A percentile compares a stretch with the other conserved stretches of the same genome.
These are phyloP conservation scores for Bergia puertoricense DNA, from an alignment of 92 coral and sea anemone genomes.

Conservation along the genomic window DNA sequence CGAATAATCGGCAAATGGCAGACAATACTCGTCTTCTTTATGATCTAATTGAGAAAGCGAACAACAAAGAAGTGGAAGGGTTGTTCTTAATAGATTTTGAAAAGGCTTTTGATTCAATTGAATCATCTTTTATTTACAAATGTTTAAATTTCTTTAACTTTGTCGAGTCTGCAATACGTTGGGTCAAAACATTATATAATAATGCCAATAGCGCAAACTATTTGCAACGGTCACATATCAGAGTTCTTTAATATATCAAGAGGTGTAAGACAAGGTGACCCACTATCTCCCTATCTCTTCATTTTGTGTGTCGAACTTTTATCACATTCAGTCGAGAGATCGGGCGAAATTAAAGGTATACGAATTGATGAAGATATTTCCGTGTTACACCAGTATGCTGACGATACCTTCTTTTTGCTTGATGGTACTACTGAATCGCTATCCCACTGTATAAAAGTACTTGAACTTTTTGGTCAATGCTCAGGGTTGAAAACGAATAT, in stretches of 20 bases:
- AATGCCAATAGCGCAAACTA: neutral
- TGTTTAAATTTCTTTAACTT: neutral
- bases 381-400: too few relatives aligned
- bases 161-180: neutral
- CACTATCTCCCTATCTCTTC: too few relatives aligned
- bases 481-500: too few relatives aligned
- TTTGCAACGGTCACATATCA: neutral
- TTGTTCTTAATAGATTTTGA: neutral
- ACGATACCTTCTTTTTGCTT: too few relatives aligned
- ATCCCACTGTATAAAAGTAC: too few relatives aligned
- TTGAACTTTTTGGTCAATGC: too few relatives aligned
- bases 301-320: too few relatives aligned
- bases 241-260: neutral
- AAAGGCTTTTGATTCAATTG: neutral
- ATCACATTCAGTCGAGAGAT: too few relatives aligned
- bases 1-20: neutral
- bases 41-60: neutral
- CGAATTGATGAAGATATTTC: too few relatives aligned
- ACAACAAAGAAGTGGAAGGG: neutral
- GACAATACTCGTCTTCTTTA: neutral
- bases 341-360: too few relatives aligned
- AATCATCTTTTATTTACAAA: neutral
- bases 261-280: neutral
- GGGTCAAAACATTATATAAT: neutral
- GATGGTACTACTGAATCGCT: too few relatives aligned